Percentiles rank a stretch among this genome's conserved stretches.
Evolutionary conservation across 2,797 vertebrate genomes (phyloP).

Genomic region (Adelosebastes latens): DNA sequence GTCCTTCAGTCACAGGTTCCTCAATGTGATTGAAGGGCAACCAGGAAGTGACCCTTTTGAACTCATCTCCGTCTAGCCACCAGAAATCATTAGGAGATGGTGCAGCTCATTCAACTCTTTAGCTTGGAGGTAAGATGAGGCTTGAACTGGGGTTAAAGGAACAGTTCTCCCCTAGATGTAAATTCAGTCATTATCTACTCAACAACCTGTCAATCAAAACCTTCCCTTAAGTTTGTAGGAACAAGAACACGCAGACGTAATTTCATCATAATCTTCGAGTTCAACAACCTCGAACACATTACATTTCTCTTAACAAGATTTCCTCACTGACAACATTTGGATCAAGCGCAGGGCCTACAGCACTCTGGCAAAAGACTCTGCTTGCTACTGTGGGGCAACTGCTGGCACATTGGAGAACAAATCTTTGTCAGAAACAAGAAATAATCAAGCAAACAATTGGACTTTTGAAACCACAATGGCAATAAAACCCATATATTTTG

Average conservation of each 20-base stretch:
- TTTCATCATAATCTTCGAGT: not conserved
- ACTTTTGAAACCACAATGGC: slow-evolving; percentile 7
- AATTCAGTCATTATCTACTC: slow-evolving; percentile 37
- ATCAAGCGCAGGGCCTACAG: slow-evolving; percentile 10
- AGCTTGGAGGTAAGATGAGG: slow-evolving; percentile 11
- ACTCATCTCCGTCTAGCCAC: slow-evolving; percentile 18
- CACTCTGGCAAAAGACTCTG: slow-evolving; percentile 20
- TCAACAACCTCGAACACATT: not conserved
- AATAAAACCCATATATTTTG: not conserved
- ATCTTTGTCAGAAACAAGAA: slow-evolving; percentile 31
- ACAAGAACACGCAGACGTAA: not conserved
- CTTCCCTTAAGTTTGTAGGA: not conserved
- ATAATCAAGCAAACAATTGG: slow-evolving; percentile 17
- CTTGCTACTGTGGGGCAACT: not conserved
- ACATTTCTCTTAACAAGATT: slow-evolving; percentile 15
- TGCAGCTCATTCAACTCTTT: slow-evolving; percentile 17
- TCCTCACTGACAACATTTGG: slow-evolving; percentile 16
- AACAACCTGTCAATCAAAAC: slow-evolving; percentile 33
- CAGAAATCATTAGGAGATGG: slow-evolving; percentile 44
- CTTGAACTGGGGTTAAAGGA: slow-evolving; percentile 26
- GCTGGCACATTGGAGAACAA: not conserved
- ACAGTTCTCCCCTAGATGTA: slow-evolving; percentile 4
- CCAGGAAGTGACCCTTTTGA: slow-evolving; percentile 28
- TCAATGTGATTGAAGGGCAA: slow-evolving; percentile 24
- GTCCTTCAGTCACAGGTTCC: slow-evolving; percentile 25